Conservation (phyloP, 2,113 vertebrate genomes). For the Hippotragus niger region DNA sequence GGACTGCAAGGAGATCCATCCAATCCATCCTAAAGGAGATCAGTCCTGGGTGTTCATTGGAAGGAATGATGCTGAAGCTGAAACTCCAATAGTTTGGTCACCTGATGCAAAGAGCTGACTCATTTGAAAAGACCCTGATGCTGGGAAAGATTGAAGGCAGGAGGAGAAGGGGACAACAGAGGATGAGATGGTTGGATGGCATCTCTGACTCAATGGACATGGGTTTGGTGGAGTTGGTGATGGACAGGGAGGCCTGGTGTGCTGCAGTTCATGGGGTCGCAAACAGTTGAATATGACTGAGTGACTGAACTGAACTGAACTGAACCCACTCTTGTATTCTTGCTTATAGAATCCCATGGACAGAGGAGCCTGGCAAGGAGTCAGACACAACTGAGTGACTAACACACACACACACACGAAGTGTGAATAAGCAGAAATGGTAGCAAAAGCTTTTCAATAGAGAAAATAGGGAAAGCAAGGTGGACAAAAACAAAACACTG, state of each 20-base stretch:
- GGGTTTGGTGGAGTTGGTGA: fast-evolving
- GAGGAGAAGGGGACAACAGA: not conserved
- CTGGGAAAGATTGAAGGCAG: not conserved
- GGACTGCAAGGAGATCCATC: not conserved
- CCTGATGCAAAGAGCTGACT: not conserved
- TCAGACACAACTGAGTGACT: not conserved
- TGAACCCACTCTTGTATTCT: not conserved
- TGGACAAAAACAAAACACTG: not conserved
- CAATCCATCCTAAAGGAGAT: not conserved
- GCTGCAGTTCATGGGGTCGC: not conserved
- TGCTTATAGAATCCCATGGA: not conserved
- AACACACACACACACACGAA: not conserved
- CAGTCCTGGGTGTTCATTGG: not conserved
- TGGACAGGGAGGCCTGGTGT: not conserved
- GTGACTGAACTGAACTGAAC: not conserved
- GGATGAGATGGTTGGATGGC: not conserved
- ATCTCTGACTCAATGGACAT: not conserved
- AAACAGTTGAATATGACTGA: not conserved
- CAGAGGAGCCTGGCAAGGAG: not conserved
- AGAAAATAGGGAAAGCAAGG: not conserved
- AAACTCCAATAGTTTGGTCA: not conserved
- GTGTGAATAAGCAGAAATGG: not conserved
- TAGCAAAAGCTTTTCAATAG: not conserved
- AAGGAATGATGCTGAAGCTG: not conserved
- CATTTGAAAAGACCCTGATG: not conserved